A percentile compares a stretch with the other conserved stretches of the same genome.
phyloP scores from a whole-genome alignment of 2,888 invertebrate species.

The Calephelis perditalis region DNA sequence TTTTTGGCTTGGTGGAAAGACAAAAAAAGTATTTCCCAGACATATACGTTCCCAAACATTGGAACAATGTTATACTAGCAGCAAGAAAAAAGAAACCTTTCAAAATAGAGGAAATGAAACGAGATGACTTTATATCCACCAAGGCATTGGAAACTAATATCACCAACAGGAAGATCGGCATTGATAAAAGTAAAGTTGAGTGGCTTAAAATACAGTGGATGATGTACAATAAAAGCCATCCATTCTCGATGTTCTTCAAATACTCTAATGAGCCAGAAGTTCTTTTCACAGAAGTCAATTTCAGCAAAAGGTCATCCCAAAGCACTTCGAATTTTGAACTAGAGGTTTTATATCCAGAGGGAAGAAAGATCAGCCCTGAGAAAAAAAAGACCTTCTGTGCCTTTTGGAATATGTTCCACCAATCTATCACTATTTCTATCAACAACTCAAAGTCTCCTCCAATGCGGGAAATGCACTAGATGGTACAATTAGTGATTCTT shows the following conservation, averaged over 20 bases:
- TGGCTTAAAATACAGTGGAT: slow-evolving; percentile 27
- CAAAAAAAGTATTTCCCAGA: slow-evolving; percentile 14
- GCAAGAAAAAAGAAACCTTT: slow-evolving; percentile 28
- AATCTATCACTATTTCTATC: slow-evolving; percentile 18
- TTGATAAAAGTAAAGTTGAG: slow-evolving; percentile 24
- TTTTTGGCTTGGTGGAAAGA: slow-evolving; percentile 25
- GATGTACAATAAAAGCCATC: slow-evolving; percentile 24
- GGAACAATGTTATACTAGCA: slow-evolving; percentile 22
- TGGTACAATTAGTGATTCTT: background rate
- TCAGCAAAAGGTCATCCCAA: slow-evolving; percentile 23
- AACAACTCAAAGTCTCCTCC: slow-evolving; percentile 14
- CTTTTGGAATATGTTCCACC: slow-evolving; percentile 18
- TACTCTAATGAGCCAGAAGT: slow-evolving; percentile 28
- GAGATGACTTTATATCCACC: slow-evolving; percentile 26
- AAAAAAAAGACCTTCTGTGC: slow-evolving; percentile 13
- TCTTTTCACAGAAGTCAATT: slow-evolving; percentile 25
- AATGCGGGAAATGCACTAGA: slow-evolving; percentile 3
- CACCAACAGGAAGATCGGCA: slow-evolving; percentile 23
- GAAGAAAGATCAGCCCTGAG: slow-evolving; percentile 16
- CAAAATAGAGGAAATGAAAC: slow-evolving; percentile 25
- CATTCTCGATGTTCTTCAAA: slow-evolving; percentile 26
- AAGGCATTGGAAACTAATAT: slow-evolving; percentile 26
- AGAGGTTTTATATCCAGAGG: slow-evolving; percentile 14
- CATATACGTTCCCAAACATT: slow-evolving; percentile 21
- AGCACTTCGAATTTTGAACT: slow-evolving; percentile 1